Evolutionary conservation across 2,113 vertebrate species (phyloP).

Genomic region (Pungitius pungitius): DNA sequence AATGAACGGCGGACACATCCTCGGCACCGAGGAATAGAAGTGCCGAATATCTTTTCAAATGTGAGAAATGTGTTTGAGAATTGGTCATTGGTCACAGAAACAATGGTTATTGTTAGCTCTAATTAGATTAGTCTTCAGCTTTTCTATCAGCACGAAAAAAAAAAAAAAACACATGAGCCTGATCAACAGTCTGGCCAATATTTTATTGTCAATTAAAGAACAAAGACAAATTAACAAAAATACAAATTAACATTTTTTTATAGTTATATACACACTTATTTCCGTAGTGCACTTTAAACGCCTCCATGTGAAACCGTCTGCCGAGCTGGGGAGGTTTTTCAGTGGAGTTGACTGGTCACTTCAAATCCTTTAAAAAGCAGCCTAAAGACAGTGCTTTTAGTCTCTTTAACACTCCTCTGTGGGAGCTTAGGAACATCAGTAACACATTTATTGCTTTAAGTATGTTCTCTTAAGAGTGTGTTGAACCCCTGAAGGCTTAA

Average conservation of each 20-base stretch:
- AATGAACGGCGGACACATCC: too few relatives aligned
- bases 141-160: background rate
- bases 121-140: background rate
- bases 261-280: constrained; percentile 40
- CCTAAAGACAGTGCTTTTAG: background rate
- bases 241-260: constrained; percentile 45
- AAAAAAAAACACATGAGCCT: background rate
- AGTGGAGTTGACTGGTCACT: constrained; percentile 34
- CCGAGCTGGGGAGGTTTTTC: constrained; percentile 31
- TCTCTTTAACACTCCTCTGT: background rate
- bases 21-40: background rate
- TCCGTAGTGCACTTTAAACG: constrained; percentile 75
- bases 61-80: background rate
- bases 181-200: constrained; percentile 74
- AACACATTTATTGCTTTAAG: constrained; percentile 25
- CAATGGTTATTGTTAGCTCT: background rate
- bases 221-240: constrained; percentile 63
- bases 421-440: background rate
- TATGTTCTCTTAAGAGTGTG: background rate
- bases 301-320: constrained; percentile 30
- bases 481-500: background rate
- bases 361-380: constrained; percentile 46
- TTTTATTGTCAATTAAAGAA: constrained; percentile 78
- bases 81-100: background rate
- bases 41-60: background rate